phyloP scores from a whole-genome alignment of 1,140 invertebrate species.

The Drosophila sucinea region DNA sequence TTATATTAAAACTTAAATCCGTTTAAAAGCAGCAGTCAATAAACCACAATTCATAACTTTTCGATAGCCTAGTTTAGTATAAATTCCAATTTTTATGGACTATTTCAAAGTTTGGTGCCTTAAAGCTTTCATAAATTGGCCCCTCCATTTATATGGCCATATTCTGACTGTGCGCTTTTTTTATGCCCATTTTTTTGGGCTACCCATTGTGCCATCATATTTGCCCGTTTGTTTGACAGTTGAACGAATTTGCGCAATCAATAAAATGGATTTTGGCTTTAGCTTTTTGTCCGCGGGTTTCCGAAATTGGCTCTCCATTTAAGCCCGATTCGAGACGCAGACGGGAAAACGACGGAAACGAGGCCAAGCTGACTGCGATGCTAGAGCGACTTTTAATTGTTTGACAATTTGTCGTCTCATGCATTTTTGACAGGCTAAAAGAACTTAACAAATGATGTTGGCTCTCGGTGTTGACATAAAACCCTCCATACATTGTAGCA shows the following conservation, averaged over 20 bases:
- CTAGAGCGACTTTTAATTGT: conserved; percentile 62
- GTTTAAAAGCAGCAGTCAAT: neutral
- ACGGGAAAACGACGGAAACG: neutral
- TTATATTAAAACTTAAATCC: too few species aligned
- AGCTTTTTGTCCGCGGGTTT: conserved; percentile 25
- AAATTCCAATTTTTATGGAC: neutral
- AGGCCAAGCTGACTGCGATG: conserved; percentile 5
- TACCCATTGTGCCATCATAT: conserved; percentile 54
- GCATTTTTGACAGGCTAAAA: conserved; percentile 34
- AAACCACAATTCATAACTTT: neutral
- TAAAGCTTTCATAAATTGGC: neutral
- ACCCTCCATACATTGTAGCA: neutral
- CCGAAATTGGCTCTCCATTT: conserved; percentile 39
- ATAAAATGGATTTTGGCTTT: conserved; percentile 62
- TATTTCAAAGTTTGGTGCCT: neutral
- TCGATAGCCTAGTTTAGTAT: neutral
- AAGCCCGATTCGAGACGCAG: conserved; percentile 29
- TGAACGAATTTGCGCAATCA: conserved; percentile 67
- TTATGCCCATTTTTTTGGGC: conserved; percentile 12
- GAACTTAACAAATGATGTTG: conserved; percentile 46
- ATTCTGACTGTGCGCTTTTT: conserved; percentile 32
- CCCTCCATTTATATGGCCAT: conserved; percentile 26
- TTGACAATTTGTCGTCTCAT: conserved; percentile 67
- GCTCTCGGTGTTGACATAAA: conserved; percentile 13
- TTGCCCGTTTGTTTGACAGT: conserved; percentile 64